Conservation (phyloP, 2,113 vertebrate genomes). For the Rana temporaria region DNA sequence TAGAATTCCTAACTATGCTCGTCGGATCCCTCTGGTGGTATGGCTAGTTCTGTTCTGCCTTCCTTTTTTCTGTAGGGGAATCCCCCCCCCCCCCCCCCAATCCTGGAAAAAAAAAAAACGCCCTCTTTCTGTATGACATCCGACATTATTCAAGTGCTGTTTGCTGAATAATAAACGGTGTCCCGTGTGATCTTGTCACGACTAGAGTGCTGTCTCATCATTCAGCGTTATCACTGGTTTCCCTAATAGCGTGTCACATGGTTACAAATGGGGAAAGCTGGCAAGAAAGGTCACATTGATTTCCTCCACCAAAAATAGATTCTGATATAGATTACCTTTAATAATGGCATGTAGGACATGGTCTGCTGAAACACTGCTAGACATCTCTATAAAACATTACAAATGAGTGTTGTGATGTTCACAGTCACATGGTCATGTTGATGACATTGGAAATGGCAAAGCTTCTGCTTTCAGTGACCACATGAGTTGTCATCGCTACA, state of each 20-base stretch:
- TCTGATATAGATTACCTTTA: slow-evolving; percentile 9
- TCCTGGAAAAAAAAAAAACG: too few species aligned
- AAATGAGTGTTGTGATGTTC: not conserved
- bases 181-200: not conserved
- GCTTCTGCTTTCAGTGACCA: not conserved
- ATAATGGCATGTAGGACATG: slow-evolving; percentile 9
- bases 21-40: too few species aligned
- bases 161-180: not conserved
- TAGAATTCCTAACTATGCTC: too few species aligned
- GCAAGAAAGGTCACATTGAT: slow-evolving; percentile 39
- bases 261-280: not conserved
- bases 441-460: not conserved
- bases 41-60: too few species aligned
- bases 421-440: not conserved
- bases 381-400: not conserved
- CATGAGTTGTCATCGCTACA: not conserved
- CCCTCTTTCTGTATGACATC: not conserved
- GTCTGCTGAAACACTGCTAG: not conserved
- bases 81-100: too few species aligned
- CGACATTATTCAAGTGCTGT: not conserved
- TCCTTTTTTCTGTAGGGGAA: not conserved
- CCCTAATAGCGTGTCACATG: not conserved
- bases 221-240: not conserved
- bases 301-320: not conserved
- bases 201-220: not conserved